Evolutionary conservation across 2,888 invertebrate genomes (phyloP).

Genomic region (Philonicus albiceps): DNA sequence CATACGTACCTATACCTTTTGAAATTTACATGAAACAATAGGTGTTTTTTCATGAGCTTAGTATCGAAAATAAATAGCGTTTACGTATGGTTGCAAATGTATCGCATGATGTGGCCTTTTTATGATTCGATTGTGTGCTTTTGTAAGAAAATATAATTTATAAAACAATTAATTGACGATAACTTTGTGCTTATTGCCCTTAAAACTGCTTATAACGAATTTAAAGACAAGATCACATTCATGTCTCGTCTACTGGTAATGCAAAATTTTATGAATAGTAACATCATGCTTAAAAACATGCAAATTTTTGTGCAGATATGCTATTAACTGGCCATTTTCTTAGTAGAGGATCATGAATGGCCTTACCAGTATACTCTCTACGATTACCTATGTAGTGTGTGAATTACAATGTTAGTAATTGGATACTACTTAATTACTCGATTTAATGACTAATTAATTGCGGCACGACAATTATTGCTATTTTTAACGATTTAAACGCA

Average conservation of each 20-base stretch:
- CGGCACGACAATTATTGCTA: neutral
- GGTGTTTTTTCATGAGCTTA: neutral
- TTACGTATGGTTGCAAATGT: neutral
- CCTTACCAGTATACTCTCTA: neutral
- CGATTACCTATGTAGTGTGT: neutral
- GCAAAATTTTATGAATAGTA: neutral
- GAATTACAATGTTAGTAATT: neutral
- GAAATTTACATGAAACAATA: neutral
- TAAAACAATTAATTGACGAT: neutral
- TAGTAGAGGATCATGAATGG: neutral
- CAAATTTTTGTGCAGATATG: neutral
- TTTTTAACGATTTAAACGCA: neutral
- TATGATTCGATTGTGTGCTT: neutral
- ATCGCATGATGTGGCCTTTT: neutral
- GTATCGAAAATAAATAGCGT: neutral
- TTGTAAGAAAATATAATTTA: neutral
- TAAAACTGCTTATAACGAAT: neutral
- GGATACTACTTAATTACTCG: neutral
- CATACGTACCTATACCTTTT: neutral
- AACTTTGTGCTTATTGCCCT: neutral
- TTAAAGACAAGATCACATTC: neutral
- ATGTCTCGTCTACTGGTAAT: neutral
- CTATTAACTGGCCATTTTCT: neutral
- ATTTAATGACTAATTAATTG: neutral
- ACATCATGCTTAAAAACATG: neutral